A percentile compares a stretch with the other conserved stretches of the same genome.
phyloP scores from a whole-genome alignment of 2,888 invertebrate genomes.

The Seira ritae region DNA sequence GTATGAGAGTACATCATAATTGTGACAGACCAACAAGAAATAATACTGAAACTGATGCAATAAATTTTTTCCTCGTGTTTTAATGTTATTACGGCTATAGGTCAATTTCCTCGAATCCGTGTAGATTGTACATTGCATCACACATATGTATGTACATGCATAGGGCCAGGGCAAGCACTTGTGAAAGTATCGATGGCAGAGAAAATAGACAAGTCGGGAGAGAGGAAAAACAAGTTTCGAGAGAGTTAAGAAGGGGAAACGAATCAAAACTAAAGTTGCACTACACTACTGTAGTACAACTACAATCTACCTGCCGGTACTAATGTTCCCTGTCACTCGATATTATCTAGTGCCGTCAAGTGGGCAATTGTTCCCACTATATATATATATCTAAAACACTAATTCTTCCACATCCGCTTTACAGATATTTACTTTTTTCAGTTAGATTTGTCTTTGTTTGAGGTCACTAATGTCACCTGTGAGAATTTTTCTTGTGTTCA shows the following conservation, averaged over 20 bases:
- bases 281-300: no score
- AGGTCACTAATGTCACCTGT: slow-evolving; percentile 63
- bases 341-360: slow-evolving; percentile 63
- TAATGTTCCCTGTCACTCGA: slow-evolving; percentile 63
- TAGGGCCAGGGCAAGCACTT: no score
- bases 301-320: slow-evolving; percentile 58
- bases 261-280: slow-evolving; percentile 62
- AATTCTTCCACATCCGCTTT: not conserved
- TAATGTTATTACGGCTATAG: no score
- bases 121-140: no score
- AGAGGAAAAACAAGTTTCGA: slow-evolving; percentile 45
- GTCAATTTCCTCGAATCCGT: no score
- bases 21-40: no score
- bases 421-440: not conserved
- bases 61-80: no score
- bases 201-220: no score
- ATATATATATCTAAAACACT: not conserved
- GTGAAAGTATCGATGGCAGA: not conserved
- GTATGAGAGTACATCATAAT: no score
- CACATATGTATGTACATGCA: no score
- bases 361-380: slow-evolving; percentile 40
- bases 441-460: slow-evolving; percentile 42
- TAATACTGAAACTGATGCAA: no score
- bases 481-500: slow-evolving; percentile 46
- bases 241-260: slow-evolving; percentile 54